phyloP scores from a whole-genome alignment of 1,140 invertebrate species.

The Cephus cinctus region DNA sequence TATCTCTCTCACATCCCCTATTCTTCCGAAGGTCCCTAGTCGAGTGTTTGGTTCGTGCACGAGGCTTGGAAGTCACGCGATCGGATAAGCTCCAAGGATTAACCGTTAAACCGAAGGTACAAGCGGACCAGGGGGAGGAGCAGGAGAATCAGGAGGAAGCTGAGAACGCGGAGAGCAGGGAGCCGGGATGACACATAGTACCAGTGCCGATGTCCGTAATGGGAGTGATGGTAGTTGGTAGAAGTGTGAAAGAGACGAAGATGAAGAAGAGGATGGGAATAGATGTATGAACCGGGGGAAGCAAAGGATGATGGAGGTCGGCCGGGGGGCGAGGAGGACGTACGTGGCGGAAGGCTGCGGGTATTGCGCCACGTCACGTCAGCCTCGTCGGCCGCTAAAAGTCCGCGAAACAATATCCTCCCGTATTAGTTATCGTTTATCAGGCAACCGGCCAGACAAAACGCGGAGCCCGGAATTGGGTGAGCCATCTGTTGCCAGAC shows the following conservation, averaged over 20 bases:
- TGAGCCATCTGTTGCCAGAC: constrained; percentile 54
- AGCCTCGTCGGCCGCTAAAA: constrained; percentile 28
- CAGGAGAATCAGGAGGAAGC: constrained; percentile 12
- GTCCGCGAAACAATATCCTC: constrained; percentile 18
- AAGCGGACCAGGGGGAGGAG: too few relatives aligned
- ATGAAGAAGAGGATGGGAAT: neutral
- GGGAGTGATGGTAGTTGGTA: neutral
- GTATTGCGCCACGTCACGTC: constrained; percentile 29
- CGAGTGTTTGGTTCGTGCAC: neutral
- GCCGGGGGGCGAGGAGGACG: neutral
- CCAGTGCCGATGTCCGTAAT: too few relatives aligned
- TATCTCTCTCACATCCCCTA: constrained; percentile 2
- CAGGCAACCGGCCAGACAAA: constrained; percentile 33
- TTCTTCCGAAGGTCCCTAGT: neutral
- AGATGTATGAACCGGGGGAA: neutral
- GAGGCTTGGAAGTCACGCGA: constrained; percentile 33
- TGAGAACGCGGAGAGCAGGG: constrained; percentile 1
- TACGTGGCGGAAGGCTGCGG: constrained; percentile 13
- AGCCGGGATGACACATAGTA: too few relatives aligned
- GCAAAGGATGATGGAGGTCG: constrained; percentile 12
- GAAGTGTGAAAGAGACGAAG: neutral
- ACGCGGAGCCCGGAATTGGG: constrained; percentile 35
- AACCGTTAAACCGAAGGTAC: constrained; percentile 35
- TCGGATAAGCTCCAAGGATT: constrained; percentile 41
- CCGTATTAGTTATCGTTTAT: constrained; percentile 50